Evolutionary conservation across 1,140 invertebrate genomes (phyloP), one percentile per base, ranked within the genome.

Genomic region (Globodera rostochiensis): DNA sequence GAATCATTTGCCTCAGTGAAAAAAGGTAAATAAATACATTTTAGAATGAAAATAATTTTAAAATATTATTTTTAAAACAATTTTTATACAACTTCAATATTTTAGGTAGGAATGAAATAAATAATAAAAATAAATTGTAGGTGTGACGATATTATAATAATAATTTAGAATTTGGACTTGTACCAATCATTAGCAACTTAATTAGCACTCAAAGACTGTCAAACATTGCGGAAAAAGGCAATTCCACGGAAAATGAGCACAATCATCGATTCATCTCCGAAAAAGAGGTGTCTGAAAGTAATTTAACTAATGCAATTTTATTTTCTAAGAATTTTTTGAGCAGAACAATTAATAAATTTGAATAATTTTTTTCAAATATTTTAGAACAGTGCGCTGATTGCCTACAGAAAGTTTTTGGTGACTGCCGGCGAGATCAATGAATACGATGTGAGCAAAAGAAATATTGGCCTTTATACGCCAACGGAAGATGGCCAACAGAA

Each of bases 371-470:
- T 13, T 60, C 1, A 1, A 19, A 19, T 64, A 19, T 36, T 71
- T 71, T 71, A 71, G 69, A n/a, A 71, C 69, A 45, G 9, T 1
- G 69, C 69, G n/a, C 69, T 71, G 15, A 71, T 71, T 47, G 69
- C 25, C 69, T 71, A 71, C 21, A 25, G 69, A 47, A 71, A 45
- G 36, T 71, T 71, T 71, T 47, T 71, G 19, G 69, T 36, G 19
- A 71, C 8, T 25, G 69, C 69, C 25, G 69, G 69, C 9, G 69
- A 71, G 19, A 71, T 71, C 25, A 71, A 71, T 47, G 69, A 71
- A 47, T 71, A 71, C 25, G 69, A 45, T 7, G 36, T 13, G 69
- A 71, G 19, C 46, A 71, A 36, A 36, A 36, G 69, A 0, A 71
- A 71, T 1, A 45, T 11, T 47, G 69, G 36, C 8, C 7, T 45